phyloP scores from a whole-genome alignment of 2,888 invertebrate genomes.

The Tipula lateralis region DNA sequence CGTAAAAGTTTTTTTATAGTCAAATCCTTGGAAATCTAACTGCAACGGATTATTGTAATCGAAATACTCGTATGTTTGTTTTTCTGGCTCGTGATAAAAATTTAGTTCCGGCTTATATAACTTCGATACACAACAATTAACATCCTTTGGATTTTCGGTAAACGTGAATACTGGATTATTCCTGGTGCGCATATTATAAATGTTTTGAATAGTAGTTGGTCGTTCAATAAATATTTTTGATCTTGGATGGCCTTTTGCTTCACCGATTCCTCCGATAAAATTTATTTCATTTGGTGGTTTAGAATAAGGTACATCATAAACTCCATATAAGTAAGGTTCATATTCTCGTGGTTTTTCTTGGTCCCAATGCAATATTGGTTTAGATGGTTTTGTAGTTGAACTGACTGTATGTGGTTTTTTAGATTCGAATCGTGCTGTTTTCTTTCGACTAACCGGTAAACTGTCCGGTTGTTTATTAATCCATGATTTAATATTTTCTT shows the following conservation, averaged over 20 bases:
- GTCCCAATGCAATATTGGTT: conserved; percentile 26
- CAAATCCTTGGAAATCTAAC: conserved; percentile 46
- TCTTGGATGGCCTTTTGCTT: conserved; percentile 30
- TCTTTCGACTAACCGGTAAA: background rate
- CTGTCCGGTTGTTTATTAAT: background rate
- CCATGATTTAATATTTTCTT: background rate
- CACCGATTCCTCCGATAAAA: conserved; percentile 33
- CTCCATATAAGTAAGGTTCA: conserved; percentile 15
- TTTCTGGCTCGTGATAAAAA: background rate
- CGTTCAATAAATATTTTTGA: conserved; percentile 31
- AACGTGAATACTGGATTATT: conserved; percentile 35
- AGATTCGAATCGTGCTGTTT: background rate
- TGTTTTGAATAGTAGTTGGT: conserved; percentile 31
- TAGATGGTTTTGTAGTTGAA: background rate
- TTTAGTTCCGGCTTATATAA: background rate
- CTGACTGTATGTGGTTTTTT: background rate
- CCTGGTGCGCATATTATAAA: conserved; percentile 32
- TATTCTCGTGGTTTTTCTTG: background rate
- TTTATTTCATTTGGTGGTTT: conserved; percentile 33
- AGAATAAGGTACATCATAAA: background rate
- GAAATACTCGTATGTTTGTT: conserved; percentile 36
- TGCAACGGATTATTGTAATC: conserved; percentile 45
- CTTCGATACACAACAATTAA: conserved; percentile 7
- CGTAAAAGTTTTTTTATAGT: conserved; percentile 44
- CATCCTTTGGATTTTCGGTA: conserved; percentile 28